Evolutionary conservation across 2,797 vertebrate species (phyloP).

Genomic region (Pangasius djambal): DNA sequence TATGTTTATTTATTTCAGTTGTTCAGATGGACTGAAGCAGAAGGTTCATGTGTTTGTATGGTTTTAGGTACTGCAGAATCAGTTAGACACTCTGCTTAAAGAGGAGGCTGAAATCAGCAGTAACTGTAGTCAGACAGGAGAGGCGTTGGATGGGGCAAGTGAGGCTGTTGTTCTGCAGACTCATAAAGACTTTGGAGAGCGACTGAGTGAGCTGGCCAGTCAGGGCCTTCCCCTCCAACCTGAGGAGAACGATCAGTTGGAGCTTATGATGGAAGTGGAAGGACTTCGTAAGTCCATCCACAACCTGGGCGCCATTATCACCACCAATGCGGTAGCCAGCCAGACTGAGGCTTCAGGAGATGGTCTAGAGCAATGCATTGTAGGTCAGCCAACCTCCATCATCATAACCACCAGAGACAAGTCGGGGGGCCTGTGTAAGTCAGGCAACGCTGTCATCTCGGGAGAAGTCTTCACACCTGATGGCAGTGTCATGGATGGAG

Average conservation of each 20-base stretch:
- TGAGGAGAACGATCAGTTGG: conserved; percentile 93
- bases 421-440: conserved; percentile 93
- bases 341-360: conserved; percentile 93
- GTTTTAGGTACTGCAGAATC: conserved; percentile 89
- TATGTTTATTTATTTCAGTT: background rate
- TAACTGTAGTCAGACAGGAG: conserved; percentile 83
- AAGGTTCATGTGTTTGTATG: conserved; percentile 75
- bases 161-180: conserved; percentile 83
- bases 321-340: conserved; percentile 94
- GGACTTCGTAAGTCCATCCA: conserved; percentile 95
- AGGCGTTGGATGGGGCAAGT: conserved; percentile 84
- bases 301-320: conserved; percentile 93
- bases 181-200: conserved; percentile 86
- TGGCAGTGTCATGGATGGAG: conserved; percentile 91
- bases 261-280: conserved; percentile 92
- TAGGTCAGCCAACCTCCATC: conserved; percentile 90
- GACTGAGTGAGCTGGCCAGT: conserved; percentile 80
- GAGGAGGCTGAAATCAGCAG: conserved; percentile 86
- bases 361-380: conserved; percentile 90
- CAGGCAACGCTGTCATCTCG: conserved; percentile 90
- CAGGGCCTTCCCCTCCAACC: conserved; percentile 85
- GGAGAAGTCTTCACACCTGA: conserved; percentile 95
- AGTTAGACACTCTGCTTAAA: conserved; percentile 85
- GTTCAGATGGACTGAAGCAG: conserved; percentile 85
- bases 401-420: conserved; percentile 97